Evolutionary conservation across 2,888 invertebrate genomes (phyloP).

Genomic region (Pandemis cinnamomeana): DNA sequence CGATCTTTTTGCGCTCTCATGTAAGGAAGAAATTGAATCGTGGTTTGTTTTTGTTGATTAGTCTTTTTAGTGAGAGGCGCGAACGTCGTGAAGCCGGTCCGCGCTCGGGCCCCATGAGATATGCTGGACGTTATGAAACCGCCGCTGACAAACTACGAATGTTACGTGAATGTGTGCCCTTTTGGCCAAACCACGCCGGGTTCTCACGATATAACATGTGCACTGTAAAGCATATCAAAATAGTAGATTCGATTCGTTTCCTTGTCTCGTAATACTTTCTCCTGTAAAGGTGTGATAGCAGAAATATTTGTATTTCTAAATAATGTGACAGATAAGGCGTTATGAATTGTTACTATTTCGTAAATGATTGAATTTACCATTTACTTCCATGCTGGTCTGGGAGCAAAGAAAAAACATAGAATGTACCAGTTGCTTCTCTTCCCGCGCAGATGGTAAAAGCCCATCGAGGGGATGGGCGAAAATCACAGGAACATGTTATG

Average conservation of each 20-base stretch:
- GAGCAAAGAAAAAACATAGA: too few species aligned
- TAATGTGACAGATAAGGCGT: constrained; percentile 4
- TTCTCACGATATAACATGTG: constrained; percentile 22
- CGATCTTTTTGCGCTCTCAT: constrained; percentile 68
- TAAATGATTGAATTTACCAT: background rate
- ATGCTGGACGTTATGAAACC: constrained; percentile 71
- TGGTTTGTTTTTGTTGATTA: constrained; percentile 61
- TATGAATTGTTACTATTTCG: background rate
- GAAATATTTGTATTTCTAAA: background rate
- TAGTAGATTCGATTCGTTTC: constrained; percentile 19
- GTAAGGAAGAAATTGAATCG: constrained; percentile 72
- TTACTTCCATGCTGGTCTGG: too few species aligned
- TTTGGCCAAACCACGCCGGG: constrained; percentile 21
- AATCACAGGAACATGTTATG: too few species aligned
- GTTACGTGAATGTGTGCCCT: constrained; percentile 43
- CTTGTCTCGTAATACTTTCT: background rate
- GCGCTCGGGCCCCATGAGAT: constrained; percentile 60
- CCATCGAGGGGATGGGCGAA: too few species aligned
- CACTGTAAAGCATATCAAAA: constrained; percentile 18
- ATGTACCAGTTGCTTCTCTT: too few species aligned
- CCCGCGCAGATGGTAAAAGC: too few species aligned
- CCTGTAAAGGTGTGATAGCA: background rate
- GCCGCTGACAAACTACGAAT: constrained; percentile 63
- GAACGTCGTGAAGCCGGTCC: constrained; percentile 60
- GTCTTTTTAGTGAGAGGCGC: constrained; percentile 54